Evolutionary conservation across 2,888 invertebrate species (phyloP).

Genomic region (Baronia brevicornis): DNA sequence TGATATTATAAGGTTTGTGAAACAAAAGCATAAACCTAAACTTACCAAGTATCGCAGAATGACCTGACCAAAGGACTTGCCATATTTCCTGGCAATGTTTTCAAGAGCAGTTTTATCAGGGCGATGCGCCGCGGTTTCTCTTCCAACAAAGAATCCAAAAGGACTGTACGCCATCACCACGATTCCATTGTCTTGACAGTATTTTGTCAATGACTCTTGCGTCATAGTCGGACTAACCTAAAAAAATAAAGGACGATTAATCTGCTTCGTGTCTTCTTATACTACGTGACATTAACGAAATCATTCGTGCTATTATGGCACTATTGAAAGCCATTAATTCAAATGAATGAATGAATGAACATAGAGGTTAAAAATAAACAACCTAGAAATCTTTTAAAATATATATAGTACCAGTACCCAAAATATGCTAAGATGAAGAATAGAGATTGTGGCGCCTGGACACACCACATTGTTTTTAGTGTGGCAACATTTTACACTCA

Average conservation of each 20-base stretch:
- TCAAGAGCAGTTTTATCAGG: constrained; percentile 65
- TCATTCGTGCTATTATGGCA: too few species aligned
- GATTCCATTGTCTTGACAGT: constrained; percentile 79
- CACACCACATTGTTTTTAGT: too few species aligned
- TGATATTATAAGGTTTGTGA: background rate
- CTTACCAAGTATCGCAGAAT: constrained; percentile 80
- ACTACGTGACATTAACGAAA: too few species aligned
- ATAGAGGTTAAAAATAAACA: too few species aligned
- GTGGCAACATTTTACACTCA: too few species aligned
- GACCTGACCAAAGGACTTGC: constrained; percentile 79
- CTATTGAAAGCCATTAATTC: too few species aligned
- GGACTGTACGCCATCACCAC: constrained; percentile 84
- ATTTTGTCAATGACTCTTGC: constrained; percentile 80
- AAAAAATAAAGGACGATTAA: constrained; percentile 37
- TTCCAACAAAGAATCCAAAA: constrained; percentile 66
- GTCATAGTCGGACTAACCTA: constrained; percentile 80
- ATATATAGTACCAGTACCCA: too few species aligned
- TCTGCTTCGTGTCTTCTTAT: too few species aligned
- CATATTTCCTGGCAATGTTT: constrained; percentile 77
- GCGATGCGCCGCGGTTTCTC: constrained; percentile 39
- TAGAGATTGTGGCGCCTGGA: too few species aligned
- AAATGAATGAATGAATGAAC: too few species aligned
- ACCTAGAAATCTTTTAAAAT: too few species aligned
- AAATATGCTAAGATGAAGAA: too few species aligned
- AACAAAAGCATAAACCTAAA: constrained; percentile 8